Conservation (phyloP, 2,113 vertebrate species). For the Cichladusa arquata region DNA sequence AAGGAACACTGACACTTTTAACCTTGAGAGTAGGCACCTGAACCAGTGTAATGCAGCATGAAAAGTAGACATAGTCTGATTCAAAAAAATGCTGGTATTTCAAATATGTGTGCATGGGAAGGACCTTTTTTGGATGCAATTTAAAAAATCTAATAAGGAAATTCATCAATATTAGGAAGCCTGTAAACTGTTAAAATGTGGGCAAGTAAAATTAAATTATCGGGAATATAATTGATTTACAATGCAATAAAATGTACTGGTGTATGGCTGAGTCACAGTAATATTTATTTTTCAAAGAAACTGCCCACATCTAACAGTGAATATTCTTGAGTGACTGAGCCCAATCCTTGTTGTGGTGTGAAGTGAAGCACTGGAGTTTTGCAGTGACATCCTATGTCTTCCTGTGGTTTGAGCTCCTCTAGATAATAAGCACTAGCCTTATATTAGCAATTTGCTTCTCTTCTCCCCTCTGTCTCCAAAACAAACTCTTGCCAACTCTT, state of each 20-base stretch:
- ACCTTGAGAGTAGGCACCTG: not conserved
- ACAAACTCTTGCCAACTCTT: not conserved
- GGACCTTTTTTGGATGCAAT: not conserved
- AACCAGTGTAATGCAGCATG: not conserved
- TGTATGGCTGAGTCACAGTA: not conserved
- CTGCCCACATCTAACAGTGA: not conserved
- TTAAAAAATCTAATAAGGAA: not conserved
- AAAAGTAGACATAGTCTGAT: not conserved
- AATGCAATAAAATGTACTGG: not conserved
- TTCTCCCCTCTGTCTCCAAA: not conserved
- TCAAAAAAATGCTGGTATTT: not conserved
- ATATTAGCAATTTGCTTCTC: not conserved
- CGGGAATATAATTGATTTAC: not conserved
- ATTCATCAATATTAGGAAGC: not conserved
- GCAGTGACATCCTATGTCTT: not conserved
- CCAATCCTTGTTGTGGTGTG: not conserved
- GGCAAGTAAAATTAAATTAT: not conserved
- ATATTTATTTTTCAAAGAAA: not conserved
- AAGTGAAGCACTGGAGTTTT: not conserved
- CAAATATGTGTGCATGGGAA: not conserved
- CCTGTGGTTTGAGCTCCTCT: not conserved
- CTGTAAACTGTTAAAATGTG: not conserved
- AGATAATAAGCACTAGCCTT: not conserved
- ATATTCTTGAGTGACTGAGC: not conserved
- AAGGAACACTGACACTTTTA: not conserved